A percentile compares a stretch with the other conserved stretches of the same genome.
These are phyloP conservation scores for Philaenus spumarius DNA, from an alignment of 1,140 invertebrate genomes.

Conservation along the genomic window DNA sequence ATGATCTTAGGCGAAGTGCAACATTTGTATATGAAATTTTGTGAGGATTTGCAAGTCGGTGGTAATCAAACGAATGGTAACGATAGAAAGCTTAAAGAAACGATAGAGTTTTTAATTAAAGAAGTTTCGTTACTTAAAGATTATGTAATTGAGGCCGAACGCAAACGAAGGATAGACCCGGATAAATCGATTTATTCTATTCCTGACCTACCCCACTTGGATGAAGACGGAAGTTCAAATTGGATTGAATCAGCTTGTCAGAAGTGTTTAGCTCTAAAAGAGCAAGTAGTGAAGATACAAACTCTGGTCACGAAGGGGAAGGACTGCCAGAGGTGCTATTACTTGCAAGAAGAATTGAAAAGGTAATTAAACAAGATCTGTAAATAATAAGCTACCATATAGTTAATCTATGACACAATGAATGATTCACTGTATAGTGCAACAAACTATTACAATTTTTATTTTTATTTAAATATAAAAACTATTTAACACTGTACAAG, in stretches of 20 bases:
- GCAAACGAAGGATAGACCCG: conserved; percentile 7
- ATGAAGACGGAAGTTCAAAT: conserved; percentile 13
- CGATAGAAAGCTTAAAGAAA: conserved; percentile 24
- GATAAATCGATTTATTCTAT: neutral
- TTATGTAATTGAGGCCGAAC: conserved; percentile 18
- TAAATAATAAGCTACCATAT: too few relatives aligned
- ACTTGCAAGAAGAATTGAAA: conserved; percentile 48
- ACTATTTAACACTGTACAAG: too few relatives aligned
- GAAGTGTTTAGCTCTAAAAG: conserved; percentile 27
- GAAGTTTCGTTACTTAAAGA: conserved; percentile 25
- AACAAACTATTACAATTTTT: too few relatives aligned
- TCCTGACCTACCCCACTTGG: neutral
- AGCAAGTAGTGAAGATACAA: conserved; percentile 27
- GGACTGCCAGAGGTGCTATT: conserved; percentile 50
- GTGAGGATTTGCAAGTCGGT: conserved; percentile 37
- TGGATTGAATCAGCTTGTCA: conserved; percentile 27
- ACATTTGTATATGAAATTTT: conserved; percentile 53
- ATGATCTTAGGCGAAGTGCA: conserved; percentile 49
- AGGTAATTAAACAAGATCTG: conserved; percentile 32
- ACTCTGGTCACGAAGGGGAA: conserved; percentile 21
- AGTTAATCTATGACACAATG: too few relatives aligned
- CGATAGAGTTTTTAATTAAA: conserved; percentile 21
- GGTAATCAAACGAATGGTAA: conserved; percentile 13
- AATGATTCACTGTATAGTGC: too few relatives aligned
- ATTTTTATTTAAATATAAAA: too few relatives aligned